Evolutionary conservation across 2,113 vertebrate genomes (phyloP), one percentile per base, ranked within the genome.

Genomic region (Romanogobio albipinnatus): DNA sequence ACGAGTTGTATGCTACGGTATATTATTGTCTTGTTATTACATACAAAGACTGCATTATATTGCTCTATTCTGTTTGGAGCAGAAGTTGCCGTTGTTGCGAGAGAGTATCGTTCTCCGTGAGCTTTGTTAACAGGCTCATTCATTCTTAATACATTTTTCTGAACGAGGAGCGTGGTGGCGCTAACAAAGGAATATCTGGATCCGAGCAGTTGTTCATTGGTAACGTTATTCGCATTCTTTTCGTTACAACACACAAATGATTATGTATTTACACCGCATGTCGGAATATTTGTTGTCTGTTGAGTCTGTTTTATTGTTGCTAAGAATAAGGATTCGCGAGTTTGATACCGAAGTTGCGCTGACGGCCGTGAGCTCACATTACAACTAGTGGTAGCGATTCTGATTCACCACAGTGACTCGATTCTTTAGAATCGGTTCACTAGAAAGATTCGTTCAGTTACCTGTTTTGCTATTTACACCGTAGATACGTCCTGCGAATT

Each of bases 161-260:
- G 66, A 53, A 10, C 39, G 6, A 5, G n/a, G 68, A 85, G 84
- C 76, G 89, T 61, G 85, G 88, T 90, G 87, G 86, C 45, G 89
- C 83, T 93, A 93, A 89, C 88, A 89, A 89, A 89, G 85, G 79
- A 87, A 86, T 58, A 73, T 29, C 58, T 33, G 74, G 62, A 53
- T 29, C 75, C n/a, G 76, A 39, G 53, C 61, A 43, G 22, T 75
- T 19, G 29, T 53, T 59, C 11, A 29, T 47, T 64, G 62, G 74
- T 82, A 71, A 58, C 7, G 80, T 58, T 71, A 1, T 56, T 58
- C 5, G 13, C 0, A 15, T 73, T 22, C 6, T 6, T 70, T 68
- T 81, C 26, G n/a, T 4, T n/a, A 9, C 36, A n/a, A 78, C 22
- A 19, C 8, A 24, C 49, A 70, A 0, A 1, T 3, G 2, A 15